Percentiles rank a stretch among this genome's conserved stretches.
Conservation (phyloP, 2,113 vertebrate genomes). For the Oxygymnocypris stewartii region DNA sequence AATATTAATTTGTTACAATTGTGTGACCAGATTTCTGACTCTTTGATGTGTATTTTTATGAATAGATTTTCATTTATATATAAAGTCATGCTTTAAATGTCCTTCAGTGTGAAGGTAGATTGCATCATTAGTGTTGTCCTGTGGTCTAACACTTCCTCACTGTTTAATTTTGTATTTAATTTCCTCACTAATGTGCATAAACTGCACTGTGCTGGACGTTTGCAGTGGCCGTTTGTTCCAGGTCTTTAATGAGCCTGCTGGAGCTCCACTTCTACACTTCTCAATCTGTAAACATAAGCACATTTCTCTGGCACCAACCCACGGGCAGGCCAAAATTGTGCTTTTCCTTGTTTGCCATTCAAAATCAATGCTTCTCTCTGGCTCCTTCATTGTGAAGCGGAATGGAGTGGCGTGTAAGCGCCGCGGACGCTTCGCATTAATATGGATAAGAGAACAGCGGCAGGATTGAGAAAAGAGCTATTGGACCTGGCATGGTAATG, state of each 20-base stretch:
- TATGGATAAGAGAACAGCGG: background rate
- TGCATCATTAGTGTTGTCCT: background rate
- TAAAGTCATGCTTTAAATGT: background rate
- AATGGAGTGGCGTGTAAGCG: background rate
- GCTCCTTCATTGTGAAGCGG: background rate
- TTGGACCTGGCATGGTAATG: slow-evolving; percentile 10
- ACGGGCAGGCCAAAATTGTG: background rate
- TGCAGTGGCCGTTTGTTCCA: background rate
- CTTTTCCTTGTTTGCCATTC: slow-evolving; percentile 11
- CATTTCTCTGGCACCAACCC: background rate
- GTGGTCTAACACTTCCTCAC: background rate
- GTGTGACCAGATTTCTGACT: no score
- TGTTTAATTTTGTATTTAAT: background rate
- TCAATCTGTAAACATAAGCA: slow-evolving; percentile 5
- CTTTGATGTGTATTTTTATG: no score
- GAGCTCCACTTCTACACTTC: background rate
- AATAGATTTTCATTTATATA: no score
- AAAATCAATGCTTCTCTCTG: slow-evolving; percentile 19
- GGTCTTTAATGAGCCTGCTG: background rate
- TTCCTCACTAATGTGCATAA: background rate
- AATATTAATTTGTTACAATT: no score
- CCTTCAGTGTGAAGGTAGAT: background rate
- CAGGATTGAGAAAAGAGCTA: background rate
- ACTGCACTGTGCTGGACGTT: background rate
- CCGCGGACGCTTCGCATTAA: background rate